Evolutionary conservation across 1,140 invertebrate species (phyloP).

Genomic region (Meloidogyne floridensis): DNA sequence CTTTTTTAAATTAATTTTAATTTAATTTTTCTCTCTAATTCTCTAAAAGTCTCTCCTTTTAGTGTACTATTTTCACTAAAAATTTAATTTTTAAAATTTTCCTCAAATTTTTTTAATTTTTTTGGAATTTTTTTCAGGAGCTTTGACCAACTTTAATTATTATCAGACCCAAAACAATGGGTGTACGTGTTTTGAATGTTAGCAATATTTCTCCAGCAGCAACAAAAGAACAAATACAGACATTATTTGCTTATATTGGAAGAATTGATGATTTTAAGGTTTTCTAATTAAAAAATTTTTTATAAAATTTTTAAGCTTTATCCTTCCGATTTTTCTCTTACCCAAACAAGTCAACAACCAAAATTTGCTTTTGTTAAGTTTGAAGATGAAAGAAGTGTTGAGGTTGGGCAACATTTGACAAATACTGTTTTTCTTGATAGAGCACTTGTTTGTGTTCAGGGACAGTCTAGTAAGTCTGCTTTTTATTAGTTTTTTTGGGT

Average conservation of each 20-base stretch:
- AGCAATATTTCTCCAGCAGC: slow-evolving; percentile 96
- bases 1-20: too few species aligned
- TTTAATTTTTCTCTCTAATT: too few species aligned
- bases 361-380: slow-evolving; percentile 95
- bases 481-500: too few species aligned
- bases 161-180: neutral
- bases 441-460: slow-evolving; percentile 89
- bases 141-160: too few species aligned
- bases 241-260: slow-evolving; percentile 91
- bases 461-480: slow-evolving; percentile 71
- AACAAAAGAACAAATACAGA: slow-evolving; percentile 98
- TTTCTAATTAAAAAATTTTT: slow-evolving; percentile 23
- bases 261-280: slow-evolving; percentile 93
- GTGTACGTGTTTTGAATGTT: slow-evolving; percentile 80
- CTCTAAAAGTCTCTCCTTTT: too few species aligned
- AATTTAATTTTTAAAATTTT: too few species aligned
- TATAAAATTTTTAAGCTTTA: slow-evolving; percentile 55
- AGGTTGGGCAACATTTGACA: slow-evolving; percentile 92
- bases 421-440: slow-evolving; percentile 98
- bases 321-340: slow-evolving; percentile 48
- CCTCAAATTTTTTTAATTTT: too few species aligned
- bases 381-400: slow-evolving; percentile 80
- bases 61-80: too few species aligned
- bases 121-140: too few species aligned
- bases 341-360: slow-evolving; percentile 75